A percentile compares a stretch with the other conserved stretches of the same genome.
Conservation (phyloP, 1,140 invertebrate species). For the Aleiodes sp. region DNA sequence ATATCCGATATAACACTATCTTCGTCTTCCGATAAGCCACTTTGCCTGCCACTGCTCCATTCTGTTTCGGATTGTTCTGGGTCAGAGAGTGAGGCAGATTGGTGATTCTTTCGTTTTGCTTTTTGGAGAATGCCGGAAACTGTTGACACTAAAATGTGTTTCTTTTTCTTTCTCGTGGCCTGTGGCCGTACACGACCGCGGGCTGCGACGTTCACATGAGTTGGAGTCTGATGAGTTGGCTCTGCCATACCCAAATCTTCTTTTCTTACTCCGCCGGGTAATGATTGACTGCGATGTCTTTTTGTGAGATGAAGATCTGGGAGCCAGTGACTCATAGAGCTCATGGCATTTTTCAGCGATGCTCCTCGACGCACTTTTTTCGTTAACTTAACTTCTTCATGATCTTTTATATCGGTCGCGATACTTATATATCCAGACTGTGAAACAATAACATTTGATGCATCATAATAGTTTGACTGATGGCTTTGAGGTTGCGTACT, state of each 20-base stretch:
- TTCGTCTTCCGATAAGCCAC: slow-evolving; percentile 76
- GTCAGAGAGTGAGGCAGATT: slow-evolving; percentile 74
- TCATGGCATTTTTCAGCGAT: slow-evolving; percentile 82
- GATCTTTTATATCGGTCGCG: slow-evolving; percentile 72
- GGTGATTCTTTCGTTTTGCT: slow-evolving; percentile 74
- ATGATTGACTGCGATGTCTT: slow-evolving; percentile 80
- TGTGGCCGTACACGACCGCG: slow-evolving; percentile 52
- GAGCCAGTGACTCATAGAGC: slow-evolving; percentile 80
- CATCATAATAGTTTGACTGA: slow-evolving; percentile 66
- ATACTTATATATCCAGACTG: slow-evolving; percentile 85
- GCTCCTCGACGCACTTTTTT: slow-evolving; percentile 77
- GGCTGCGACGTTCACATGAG: slow-evolving; percentile 31
- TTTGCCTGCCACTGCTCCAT: slow-evolving; percentile 74
- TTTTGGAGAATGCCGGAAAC: slow-evolving; percentile 83
- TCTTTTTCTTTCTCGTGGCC: slow-evolving; percentile 74
- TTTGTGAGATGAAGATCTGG: slow-evolving; percentile 82
- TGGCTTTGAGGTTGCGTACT: slow-evolving; percentile 68
- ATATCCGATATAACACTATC: slow-evolving; percentile 76
- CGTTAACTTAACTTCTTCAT: slow-evolving; percentile 68
- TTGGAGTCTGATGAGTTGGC: slow-evolving; percentile 47
- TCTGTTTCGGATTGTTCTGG: slow-evolving; percentile 82
- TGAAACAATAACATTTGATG: slow-evolving; percentile 76
- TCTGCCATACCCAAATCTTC: slow-evolving; percentile 68
- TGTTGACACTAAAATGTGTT: slow-evolving; percentile 79
- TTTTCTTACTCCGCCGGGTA: slow-evolving; percentile 76